These are phyloP conservation scores for Alviniconcha marisindica DNA, from an alignment of 1,140 invertebrate genomes.

Conservation along the genomic window DNA sequence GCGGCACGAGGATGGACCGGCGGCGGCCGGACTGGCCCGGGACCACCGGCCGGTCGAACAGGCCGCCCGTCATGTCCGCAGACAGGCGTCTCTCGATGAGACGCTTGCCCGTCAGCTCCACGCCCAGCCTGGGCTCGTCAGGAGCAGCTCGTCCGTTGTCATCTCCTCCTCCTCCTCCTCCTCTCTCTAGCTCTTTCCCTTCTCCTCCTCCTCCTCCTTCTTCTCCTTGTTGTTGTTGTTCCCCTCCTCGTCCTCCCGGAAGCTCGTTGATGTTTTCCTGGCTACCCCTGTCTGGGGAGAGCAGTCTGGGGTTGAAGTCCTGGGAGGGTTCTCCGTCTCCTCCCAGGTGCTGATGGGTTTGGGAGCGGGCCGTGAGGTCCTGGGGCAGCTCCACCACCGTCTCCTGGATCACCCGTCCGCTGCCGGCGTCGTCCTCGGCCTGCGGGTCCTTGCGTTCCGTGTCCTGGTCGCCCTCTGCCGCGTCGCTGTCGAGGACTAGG, in stretches of 20 bases:
- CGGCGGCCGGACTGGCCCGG: not conserved
- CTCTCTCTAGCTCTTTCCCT: too few species aligned
- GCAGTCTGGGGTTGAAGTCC: too few species aligned
- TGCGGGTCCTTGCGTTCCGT: conserved; percentile 36
- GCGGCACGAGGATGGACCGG: not conserved
- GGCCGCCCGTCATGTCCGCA: not conserved
- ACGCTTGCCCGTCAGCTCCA: not conserved
- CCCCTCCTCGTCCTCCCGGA: too few species aligned
- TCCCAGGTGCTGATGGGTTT: not conserved
- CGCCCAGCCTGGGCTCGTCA: not conserved
- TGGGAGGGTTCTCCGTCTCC: not conserved
- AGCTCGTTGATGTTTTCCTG: not conserved
- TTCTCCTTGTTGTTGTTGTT: too few species aligned
- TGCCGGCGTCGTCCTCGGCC: conserved; percentile 14
- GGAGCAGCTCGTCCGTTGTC: not conserved
- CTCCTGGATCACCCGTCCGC: not conserved
- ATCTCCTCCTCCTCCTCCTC: too few species aligned
- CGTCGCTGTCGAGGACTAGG: not conserved
- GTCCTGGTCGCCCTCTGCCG: not conserved
- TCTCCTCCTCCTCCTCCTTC: conserved; percentile 11
- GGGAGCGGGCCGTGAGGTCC: not conserved
- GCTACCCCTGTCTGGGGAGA: not conserved
- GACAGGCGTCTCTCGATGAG: not conserved
- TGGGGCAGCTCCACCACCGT: conserved; percentile 18
- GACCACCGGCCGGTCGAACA: not conserved